phyloP scores from a whole-genome alignment of 2,113 vertebrate genomes.

The Hippopotamus amphibius region DNA sequence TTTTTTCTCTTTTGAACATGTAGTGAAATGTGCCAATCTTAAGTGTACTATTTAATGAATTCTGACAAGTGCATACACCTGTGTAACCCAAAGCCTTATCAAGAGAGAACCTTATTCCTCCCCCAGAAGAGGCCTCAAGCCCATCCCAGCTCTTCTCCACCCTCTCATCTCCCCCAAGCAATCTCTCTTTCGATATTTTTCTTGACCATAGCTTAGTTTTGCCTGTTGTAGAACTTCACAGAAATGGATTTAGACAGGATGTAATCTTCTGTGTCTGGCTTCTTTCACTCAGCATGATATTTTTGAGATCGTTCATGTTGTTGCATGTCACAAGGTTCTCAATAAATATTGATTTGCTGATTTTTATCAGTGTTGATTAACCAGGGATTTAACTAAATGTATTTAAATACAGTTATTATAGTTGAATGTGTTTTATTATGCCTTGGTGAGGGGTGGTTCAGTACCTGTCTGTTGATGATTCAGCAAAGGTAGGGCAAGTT shows the following conservation, averaged over 20 bases:
- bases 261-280: background rate
- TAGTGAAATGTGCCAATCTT: background rate
- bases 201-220: background rate
- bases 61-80: background rate
- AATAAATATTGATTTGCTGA: slow-evolving; percentile 60
- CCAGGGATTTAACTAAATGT: background rate
- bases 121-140: background rate
- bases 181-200: background rate
- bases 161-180: background rate
- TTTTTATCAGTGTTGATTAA: slow-evolving; percentile 45
- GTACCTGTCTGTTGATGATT: background rate
- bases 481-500: background rate
- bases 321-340: background rate
- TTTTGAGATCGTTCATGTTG: slow-evolving; percentile 18
- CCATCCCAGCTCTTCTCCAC: background rate
- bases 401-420: slow-evolving; percentile 8
- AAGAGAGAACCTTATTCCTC: background rate
- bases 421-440: background rate
- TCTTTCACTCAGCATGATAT: background rate
- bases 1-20: background rate
- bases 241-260: background rate
- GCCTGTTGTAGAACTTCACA: background rate
- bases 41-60: slow-evolving; percentile 9
- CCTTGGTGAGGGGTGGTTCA: background rate
- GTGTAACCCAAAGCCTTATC: background rate